Conservation (phyloP, 2,113 vertebrate genomes). For the Perognathus longimembris region DNA sequence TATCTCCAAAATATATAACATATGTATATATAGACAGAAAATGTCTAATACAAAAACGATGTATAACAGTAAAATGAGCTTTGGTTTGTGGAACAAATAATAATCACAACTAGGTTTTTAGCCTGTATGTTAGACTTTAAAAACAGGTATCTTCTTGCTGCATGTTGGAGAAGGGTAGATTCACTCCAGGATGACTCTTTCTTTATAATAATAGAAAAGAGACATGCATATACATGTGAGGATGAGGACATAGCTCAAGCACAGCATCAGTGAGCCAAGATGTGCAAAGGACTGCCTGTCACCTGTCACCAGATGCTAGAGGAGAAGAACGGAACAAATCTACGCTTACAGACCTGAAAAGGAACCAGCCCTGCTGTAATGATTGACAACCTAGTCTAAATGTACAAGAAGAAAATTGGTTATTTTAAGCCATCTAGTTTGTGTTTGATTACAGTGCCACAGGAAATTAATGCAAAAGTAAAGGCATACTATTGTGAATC, state of each 20-base stretch:
- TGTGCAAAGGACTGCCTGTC: no score
- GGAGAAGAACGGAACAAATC: neutral
- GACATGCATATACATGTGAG: neutral
- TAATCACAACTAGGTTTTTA: neutral
- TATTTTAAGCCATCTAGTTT: neutral
- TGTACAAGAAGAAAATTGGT: neutral
- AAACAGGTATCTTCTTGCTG: neutral
- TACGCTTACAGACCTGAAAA: neutral
- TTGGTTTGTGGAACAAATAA: neutral
- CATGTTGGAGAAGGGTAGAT: neutral
- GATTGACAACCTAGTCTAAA: neutral
- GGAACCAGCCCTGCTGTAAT: neutral
- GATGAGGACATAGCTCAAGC: fast-evolving
- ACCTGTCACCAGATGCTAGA: neutral
- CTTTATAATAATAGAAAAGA: neutral
- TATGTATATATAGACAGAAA: neutral
- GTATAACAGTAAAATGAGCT: neutral
- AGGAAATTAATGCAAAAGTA: neutral
- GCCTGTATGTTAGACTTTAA: neutral
- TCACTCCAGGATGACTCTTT: neutral
- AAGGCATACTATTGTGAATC: neutral
- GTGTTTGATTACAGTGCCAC: neutral
- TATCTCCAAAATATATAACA: neutral
- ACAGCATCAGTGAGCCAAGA: neutral
- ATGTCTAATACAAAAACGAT: neutral